These are phyloP conservation scores for Drosophila equinoxialis DNA, from an alignment of 1,140 invertebrate species.

Conservation along the genomic window DNA sequence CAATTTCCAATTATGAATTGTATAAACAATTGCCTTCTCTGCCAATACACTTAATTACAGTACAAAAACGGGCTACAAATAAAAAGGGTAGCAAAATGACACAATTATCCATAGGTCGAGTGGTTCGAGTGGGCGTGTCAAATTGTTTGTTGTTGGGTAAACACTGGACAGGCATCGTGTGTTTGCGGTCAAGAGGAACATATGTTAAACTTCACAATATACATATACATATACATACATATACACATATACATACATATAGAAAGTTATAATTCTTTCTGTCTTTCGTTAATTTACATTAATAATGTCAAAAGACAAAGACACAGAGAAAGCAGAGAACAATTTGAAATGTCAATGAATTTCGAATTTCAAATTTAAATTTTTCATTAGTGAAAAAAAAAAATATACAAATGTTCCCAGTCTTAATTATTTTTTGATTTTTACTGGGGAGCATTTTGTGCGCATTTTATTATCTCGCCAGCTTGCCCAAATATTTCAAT, in stretches of 20 bases:
- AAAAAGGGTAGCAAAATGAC: constrained; percentile 54
- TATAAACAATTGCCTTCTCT: constrained; percentile 68
- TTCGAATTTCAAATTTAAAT: constrained; percentile 69
- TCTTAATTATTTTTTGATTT: constrained; percentile 65
- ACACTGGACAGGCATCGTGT: constrained; percentile 70
- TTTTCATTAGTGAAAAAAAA: constrained; percentile 65
- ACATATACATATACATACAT: not conserved
- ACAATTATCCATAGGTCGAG: constrained; percentile 53
- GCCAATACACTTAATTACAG: constrained; percentile 62
- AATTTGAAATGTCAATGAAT: constrained; percentile 30
- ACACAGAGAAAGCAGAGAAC: not conserved
- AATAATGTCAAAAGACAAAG: too few relatives aligned
- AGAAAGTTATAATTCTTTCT: too few relatives aligned
- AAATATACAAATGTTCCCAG: constrained; percentile 36
- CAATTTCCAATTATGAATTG: constrained; percentile 71
- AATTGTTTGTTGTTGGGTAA: constrained; percentile 59
- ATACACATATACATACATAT: too few relatives aligned
- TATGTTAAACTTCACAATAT: constrained; percentile 66
- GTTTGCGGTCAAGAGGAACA: constrained; percentile 70
- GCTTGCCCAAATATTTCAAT: constrained; percentile 54
- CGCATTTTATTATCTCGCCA: constrained; percentile 62
- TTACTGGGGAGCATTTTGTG: constrained; percentile 42
- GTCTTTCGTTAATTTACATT: too few relatives aligned
- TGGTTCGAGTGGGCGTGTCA: constrained; percentile 57
- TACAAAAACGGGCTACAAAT: constrained; percentile 9